A percentile compares a stretch with the other conserved stretches of the same genome.
Conservation (phyloP, 2,888 invertebrate genomes). For the Ectemnius continuus region DNA sequence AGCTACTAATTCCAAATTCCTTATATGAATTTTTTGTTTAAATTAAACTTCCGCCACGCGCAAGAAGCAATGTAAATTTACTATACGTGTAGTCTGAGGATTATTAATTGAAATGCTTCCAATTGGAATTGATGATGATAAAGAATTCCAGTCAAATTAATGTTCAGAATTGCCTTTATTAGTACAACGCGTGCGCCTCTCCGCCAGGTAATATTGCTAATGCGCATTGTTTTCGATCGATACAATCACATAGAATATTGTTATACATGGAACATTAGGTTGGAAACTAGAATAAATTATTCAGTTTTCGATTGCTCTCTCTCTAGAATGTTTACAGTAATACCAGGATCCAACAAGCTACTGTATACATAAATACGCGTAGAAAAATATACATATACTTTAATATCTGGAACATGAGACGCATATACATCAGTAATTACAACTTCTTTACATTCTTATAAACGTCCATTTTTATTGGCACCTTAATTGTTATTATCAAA, state of each 20-base stretch:
- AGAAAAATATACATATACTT: too few species aligned
- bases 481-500: conserved; percentile 49
- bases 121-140: background rate
- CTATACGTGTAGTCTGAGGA: background rate
- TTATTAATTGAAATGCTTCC: background rate
- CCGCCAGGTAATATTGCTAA: background rate
- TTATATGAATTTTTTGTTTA: background rate
- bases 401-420: too few species aligned
- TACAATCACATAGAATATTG: conserved; percentile 3
- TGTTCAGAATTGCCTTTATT: conserved; percentile 18
- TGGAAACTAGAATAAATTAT: too few species aligned
- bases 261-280: too few species aligned
- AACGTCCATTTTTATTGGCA: conserved; percentile 55
- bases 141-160: background rate
- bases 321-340: too few species aligned
- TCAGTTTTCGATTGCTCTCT: too few species aligned
- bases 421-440: too few species aligned
- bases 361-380: too few species aligned
- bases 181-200: conserved; percentile 31
- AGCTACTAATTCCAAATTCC: background rate
- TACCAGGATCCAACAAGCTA: too few species aligned
- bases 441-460: conserved; percentile 16
- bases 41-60: background rate
- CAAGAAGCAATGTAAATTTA: background rate
- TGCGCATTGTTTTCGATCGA: conserved; percentile 31